Conservation (phyloP, 2,797 vertebrate genomes). For the Anas georgica region DNA sequence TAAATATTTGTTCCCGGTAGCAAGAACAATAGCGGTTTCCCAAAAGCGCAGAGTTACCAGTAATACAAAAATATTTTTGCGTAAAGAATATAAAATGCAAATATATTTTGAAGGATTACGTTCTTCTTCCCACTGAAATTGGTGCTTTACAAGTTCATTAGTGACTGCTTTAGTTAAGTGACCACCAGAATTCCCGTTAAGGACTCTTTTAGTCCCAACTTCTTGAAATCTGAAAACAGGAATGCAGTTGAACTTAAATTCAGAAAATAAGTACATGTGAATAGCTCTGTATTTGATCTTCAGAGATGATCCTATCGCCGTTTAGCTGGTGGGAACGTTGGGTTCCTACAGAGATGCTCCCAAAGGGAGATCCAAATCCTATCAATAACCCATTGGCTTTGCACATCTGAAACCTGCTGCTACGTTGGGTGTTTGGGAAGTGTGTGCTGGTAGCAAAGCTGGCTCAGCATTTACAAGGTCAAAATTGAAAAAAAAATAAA, state of each 20-base stretch:
- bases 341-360: not conserved
- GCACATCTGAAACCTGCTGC: not conserved
- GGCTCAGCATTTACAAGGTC: not conserved
- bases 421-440: not conserved
- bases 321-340: not conserved
- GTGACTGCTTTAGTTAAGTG: not conserved
- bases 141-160: not conserved
- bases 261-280: not conserved
- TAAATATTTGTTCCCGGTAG: not conserved
- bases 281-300: not conserved
- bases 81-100: not conserved
- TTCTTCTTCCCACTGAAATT: not conserved
- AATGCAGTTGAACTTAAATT: not conserved
- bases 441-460: not conserved
- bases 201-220: not conserved
- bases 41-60: fast-evolving
- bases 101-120: fast-evolving
- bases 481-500: not conserved
- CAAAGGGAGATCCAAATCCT: not conserved
- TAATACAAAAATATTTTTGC: fast-evolving
- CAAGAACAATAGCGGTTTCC: not conserved
- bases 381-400: not conserved
- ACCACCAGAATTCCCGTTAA: not conserved
- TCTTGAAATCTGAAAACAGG: not conserved
- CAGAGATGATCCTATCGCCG: not conserved